Conservation (phyloP, 2,888 invertebrate species). For the Dioctria rufipes region DNA sequence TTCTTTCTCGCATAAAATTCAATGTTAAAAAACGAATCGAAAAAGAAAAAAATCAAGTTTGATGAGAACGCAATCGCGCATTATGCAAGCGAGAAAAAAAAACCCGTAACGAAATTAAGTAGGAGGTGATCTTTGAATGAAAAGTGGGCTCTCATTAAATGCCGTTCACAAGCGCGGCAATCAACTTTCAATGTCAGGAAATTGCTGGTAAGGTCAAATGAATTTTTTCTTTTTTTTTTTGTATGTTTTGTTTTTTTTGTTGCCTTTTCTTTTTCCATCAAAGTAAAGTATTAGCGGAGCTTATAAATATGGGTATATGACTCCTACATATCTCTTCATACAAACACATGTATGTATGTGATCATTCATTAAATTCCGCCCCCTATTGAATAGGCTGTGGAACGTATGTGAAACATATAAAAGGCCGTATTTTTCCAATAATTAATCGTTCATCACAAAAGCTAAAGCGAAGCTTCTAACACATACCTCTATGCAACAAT, state of each 20-base stretch:
- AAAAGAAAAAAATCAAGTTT: constrained; percentile 64
- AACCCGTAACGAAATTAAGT: constrained; percentile 47
- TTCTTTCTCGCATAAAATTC: no score
- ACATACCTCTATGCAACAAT: no score
- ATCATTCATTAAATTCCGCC: constrained; percentile 35
- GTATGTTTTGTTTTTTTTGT: background rate
- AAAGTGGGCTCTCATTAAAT: constrained; percentile 16
- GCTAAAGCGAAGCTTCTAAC: no score
- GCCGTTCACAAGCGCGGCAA: constrained; percentile 1
- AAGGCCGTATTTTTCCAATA: no score
- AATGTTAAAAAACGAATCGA: no score
- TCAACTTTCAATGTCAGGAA: constrained; percentile 49
- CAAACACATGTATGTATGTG: background rate
- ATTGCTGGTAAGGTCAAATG: constrained; percentile 35
- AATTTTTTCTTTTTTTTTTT: constrained; percentile 7
- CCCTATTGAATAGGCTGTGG: background rate
- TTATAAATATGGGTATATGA: constrained; percentile 10
- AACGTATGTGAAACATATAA: constrained; percentile 19
- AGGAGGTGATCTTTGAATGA: background rate
- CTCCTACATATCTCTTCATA: constrained; percentile 7
- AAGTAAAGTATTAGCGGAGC: no score
- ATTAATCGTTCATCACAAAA: no score
- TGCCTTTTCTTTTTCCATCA: no score
- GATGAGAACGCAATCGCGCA: background rate
- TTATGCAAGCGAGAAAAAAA: constrained; percentile 69